Percentiles rank a stretch among this genome's conserved stretches.
These are phyloP conservation scores for Asteroscopus sphinx DNA, from an alignment of 2,888 invertebrate species.

Conservation along the genomic window DNA sequence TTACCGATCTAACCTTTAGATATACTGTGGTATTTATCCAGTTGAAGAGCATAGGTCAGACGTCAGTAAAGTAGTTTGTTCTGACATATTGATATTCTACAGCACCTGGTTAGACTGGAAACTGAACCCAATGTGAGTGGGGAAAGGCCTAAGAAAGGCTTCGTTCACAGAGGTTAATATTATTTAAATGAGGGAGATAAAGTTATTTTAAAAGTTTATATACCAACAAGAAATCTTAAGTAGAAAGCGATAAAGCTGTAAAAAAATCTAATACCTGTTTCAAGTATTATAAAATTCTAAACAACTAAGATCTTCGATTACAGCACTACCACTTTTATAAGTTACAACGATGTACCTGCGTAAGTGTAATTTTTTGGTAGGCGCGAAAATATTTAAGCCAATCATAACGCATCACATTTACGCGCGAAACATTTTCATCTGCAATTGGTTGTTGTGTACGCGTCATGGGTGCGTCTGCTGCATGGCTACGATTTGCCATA, in stretches of 20 bases:
- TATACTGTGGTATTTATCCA: slow-evolving; percentile 26
- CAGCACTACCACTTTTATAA: too few species aligned
- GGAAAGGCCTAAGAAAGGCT: slow-evolving; percentile 26
- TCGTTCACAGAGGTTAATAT: slow-evolving; percentile 14
- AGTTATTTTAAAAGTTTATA: not conserved
- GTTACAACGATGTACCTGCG: too few species aligned
- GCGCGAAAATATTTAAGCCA: too few species aligned
- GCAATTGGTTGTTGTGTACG: too few species aligned
- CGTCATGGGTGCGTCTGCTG: too few species aligned
- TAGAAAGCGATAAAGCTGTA: not conserved
- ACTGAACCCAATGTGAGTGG: slow-evolving; percentile 24
- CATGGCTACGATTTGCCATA: too few species aligned
- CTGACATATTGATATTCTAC: slow-evolving; percentile 39
- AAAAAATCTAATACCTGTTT: too few species aligned
- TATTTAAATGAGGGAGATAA: slow-evolving; percentile 26
- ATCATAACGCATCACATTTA: too few species aligned
- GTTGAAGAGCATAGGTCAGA: slow-evolving; percentile 33
- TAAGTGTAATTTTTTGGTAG: too few species aligned
- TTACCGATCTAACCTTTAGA: slow-evolving; percentile 41
- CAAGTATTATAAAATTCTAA: too few species aligned
- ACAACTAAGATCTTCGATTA: too few species aligned
- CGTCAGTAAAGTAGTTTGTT: slow-evolving; percentile 24
- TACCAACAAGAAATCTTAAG: not conserved
- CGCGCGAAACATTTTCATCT: too few species aligned
- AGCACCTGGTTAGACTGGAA: slow-evolving; percentile 30